Conservation (phyloP, 2,888 invertebrate species). For the Rhagonycha fulva region DNA sequence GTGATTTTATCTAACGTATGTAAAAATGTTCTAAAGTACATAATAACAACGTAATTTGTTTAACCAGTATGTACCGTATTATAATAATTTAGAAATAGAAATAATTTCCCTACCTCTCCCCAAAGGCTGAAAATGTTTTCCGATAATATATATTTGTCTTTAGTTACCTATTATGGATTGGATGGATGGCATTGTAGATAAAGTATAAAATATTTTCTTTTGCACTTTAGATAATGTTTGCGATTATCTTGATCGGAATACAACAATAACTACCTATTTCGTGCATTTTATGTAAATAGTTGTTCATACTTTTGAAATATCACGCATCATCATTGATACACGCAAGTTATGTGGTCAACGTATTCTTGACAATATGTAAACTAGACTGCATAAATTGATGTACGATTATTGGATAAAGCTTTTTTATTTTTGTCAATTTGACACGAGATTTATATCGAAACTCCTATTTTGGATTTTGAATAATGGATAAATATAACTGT, state of each 20-base stretch:
- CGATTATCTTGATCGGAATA: slow-evolving; percentile 23
- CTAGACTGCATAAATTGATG: slow-evolving; percentile 7
- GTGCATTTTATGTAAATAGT: slow-evolving; percentile 23
- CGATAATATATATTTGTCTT: background rate
- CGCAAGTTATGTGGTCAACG: slow-evolving; percentile 24
- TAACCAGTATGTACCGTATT: background rate
- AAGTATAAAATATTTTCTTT: slow-evolving; percentile 11
- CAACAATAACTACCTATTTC: slow-evolving; percentile 20
- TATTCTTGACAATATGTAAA: slow-evolving; percentile 9
- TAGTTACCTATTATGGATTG: background rate
- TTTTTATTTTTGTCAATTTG: background rate
- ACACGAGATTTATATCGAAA: background rate
- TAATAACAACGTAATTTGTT: background rate
- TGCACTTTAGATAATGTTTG: slow-evolving; percentile 22
- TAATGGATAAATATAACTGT: background rate
- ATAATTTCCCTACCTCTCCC: background rate
- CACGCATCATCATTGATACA: slow-evolving; percentile 24
- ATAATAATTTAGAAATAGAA: background rate
- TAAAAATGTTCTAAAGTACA: background rate
- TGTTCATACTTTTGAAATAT: slow-evolving; percentile 23
- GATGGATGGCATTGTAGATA: background rate
- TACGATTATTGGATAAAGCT: background rate
- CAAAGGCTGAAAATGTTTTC: background rate
- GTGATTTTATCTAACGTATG: background rate
- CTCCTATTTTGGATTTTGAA: background rate